Evolutionary conservation across 2,113 vertebrate species (phyloP), one percentile per base, ranked within the genome.

Genomic region (Arvicanthis niloticus): DNA sequence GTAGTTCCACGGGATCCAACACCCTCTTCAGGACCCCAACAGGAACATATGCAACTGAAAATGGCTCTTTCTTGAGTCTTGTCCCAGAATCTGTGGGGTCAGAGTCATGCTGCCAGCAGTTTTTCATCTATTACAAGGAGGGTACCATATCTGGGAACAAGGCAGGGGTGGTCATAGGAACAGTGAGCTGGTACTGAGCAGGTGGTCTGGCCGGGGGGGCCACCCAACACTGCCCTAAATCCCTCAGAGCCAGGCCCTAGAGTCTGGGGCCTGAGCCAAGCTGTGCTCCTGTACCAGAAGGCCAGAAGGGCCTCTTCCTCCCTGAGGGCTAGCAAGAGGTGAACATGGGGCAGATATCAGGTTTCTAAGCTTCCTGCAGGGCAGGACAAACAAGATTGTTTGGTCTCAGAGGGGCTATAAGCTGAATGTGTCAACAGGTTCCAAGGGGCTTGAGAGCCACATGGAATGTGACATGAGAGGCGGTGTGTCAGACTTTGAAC

Each of bases 341-440:
- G 58, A 96, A n/a, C 24, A 10, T 45, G 53, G 87, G 84, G 65
- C 87, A 94, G 77, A 76, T 87, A 92, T 65, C 93, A 73, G 56
- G 34, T 95, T 96, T 95, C 93, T 68, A 82, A 24, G 82, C 84
- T 91, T 91, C 87, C 95, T 75, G 62, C 82, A 68, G 68, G 7
- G 56, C 40, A 26, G 78, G 48, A 82, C n/a, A 89, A 94, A 91
- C 7, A 37, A 91, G 89, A 91, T 22, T 42, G 82, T 95, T 78
- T 68, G 67, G 58, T 62, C 93, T 94, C 93, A 5, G 60, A 95
- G 82, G 67, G 88, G 53, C 88, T 15, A 73, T 62, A 80, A n/a
- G 81, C 81, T 82, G 53, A n/a, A 95, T 91, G 67, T 85, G 93
- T 53, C 88, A 94, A 60, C 75, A 81, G 58, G 88, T 78, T 96